Evolutionary conservation across 2,797 vertebrate species (phyloP), one percentile per base, ranked within the genome.

Genomic region (Allobates femoralis): DNA sequence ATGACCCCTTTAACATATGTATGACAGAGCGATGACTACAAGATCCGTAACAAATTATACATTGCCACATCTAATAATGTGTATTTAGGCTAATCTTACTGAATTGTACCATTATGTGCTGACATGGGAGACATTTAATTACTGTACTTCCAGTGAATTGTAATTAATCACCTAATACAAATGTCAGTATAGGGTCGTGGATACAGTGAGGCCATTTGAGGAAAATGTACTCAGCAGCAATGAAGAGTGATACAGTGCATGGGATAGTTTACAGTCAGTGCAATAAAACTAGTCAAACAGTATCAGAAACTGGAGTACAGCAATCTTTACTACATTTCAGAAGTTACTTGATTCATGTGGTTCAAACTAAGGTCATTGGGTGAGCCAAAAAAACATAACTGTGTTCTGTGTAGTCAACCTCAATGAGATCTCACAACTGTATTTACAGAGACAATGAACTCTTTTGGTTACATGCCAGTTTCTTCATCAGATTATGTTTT

Each of bases 161-260:
- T 88, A 88, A 94, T 95, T 94, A 93, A 94, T 94, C 93, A 94
- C 89, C 83, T 90, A 91, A 92, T 90, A 91, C 91, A 92, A 93
- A 94, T 95, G 95, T 94, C 94, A 93, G 91, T 91, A 92, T 92
- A 92, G 93, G 94, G 94, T 94, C 94, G 94, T 90, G 90, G 91
- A 93, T 93, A 92, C 91, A 90, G 92, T 93, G 89, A 92, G 91
- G 90, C 90, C 89, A 90, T 91, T 92, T 90, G 89, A 91, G 79
- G 87, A 88, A 90, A 92, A 92, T 91, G 90, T 91, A 90, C 92
- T 93, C 91, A 90, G 91, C 90, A 91, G 89, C 91, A 91, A 92
- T 93, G 91, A 93, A 93, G 89, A 89, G 86, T 86, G 88, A 80
- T 85, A 77, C 30, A 88, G 89, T 89, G 91, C 89, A 89, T 90